Base-by-base conservation (phyloP, 1,140 invertebrate species). In the Pogonomyrmex barbatus region DNA sequence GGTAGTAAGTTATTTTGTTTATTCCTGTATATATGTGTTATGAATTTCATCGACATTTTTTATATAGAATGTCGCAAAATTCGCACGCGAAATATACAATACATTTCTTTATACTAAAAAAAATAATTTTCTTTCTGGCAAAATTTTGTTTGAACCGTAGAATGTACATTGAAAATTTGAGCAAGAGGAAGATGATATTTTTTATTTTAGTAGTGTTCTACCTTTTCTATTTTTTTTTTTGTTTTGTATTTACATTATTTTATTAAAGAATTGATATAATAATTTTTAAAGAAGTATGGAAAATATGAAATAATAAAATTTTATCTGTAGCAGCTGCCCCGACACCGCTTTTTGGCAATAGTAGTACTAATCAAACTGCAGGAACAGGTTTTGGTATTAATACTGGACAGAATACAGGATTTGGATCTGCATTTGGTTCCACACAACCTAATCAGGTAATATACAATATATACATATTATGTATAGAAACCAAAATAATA, bases 361-460 rank as follows among this genome's bases (percentile, higher is more conserved):
- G 91, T 2, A 94, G 91, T 79, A 92, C 92, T 14, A 93, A 90
- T 12, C 92, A 85, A 86, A 87, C 92, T 91, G 91, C 95, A 42
- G 92, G 93, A 50, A 94, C 95, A 12, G 94, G 90, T 71, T 96
- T 96, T 88, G 95, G 95, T 12, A 83, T 94, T 42, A 93, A 91
- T 88, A 91, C 89, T 17, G 92, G 93, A 58, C 95, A 95, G 86
- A 94, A 89, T 62, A 92, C 93, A 39, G 93, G 90, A 54, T 96
- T 96, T 89, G 93, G 93, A 62, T 82, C 92, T 54, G 84, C 91
- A 62, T 95, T 96, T 93, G 93, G 94, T 56, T 84, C 93, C 6
- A 77, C 93, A 4, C 95, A 94, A 91, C 90, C 93, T 14, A 95
- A 95, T 89, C 95, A 95, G 92, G 95, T 95, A 91, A 76, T 47